These are phyloP conservation scores for Drosophila pseudoananassae DNA, from an alignment of 1,140 invertebrate genomes.

Conservation along the genomic window DNA sequence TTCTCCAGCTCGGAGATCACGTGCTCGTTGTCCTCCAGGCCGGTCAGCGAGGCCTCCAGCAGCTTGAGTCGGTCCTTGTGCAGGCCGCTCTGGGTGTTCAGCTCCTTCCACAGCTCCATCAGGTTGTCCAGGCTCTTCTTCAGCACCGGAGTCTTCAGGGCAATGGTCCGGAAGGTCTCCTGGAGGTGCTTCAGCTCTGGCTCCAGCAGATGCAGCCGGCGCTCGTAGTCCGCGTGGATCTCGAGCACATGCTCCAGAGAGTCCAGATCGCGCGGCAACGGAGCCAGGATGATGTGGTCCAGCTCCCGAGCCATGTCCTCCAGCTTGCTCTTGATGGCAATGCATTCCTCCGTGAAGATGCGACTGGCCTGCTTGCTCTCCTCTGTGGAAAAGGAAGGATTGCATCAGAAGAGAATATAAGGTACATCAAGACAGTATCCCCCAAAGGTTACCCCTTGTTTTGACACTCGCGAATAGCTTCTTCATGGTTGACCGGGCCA, in stretches of 20 bases:
- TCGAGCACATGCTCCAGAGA: constrained; percentile 93
- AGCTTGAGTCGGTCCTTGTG: constrained; percentile 89
- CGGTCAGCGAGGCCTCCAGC: constrained; percentile 94
- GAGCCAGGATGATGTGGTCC: constrained; percentile 91
- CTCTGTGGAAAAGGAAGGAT: constrained; percentile 85
- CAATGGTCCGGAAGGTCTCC: constrained; percentile 92
- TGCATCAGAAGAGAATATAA: not conserved
- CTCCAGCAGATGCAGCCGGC: constrained; percentile 88
- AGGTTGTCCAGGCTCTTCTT: constrained; percentile 95
- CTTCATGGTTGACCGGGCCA: constrained; percentile 59
- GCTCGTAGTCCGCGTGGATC: constrained; percentile 95
- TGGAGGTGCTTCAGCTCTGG: constrained; percentile 93
- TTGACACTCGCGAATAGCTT: constrained; percentile 74
- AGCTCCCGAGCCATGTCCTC: constrained; percentile 94
- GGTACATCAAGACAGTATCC: not conserved
- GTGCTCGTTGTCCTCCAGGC: constrained; percentile 94
- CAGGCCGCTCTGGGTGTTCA: constrained; percentile 82
- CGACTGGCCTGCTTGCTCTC: constrained; percentile 94
- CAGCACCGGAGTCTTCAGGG: constrained; percentile 94
- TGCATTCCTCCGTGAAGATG: constrained; percentile 93
- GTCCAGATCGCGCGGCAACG: constrained; percentile 93
- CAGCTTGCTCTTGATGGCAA: constrained; percentile 91
- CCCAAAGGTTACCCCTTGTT: constrained; percentile 56
- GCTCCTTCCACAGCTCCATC: constrained; percentile 93
- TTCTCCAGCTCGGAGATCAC: constrained; percentile 96